phyloP scores from a whole-genome alignment of 1,140 invertebrate genomes.

The Catajapyx aquilonaris region DNA sequence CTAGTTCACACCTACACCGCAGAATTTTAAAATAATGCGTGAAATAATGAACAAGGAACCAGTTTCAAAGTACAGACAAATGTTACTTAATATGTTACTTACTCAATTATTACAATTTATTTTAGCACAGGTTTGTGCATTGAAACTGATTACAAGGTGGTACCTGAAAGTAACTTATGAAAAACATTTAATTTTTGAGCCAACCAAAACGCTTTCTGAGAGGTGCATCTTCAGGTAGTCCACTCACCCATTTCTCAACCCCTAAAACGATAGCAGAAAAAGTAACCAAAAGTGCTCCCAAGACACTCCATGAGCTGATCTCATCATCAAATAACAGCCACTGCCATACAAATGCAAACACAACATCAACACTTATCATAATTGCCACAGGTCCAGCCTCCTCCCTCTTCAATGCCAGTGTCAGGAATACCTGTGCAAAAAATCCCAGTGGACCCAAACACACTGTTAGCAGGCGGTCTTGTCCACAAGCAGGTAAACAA shows the following conservation, averaged over 20 bases:
- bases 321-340: slow-evolving; percentile 65
- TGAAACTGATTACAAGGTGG: too few species aligned
- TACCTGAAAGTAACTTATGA: too few species aligned
- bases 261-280: slow-evolving; percentile 63
- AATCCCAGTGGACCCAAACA: slow-evolving; percentile 69
- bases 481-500: slow-evolving; percentile 56
- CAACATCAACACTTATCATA: slow-evolving; percentile 72
- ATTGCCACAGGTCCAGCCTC: slow-evolving; percentile 77
- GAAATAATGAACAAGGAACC: too few species aligned
- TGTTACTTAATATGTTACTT: too few species aligned
- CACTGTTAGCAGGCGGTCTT: slow-evolving; percentile 56
- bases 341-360: slow-evolving; percentile 82
- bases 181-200: slow-evolving; percentile 31
- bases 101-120: too few species aligned
- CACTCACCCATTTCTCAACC: slow-evolving; percentile 61
- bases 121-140: too few species aligned
- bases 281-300: slow-evolving; percentile 62
- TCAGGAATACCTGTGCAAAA: slow-evolving; percentile 65
- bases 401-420: slow-evolving; percentile 66
- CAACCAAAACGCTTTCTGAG: slow-evolving; percentile 35
- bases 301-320: slow-evolving; percentile 54
- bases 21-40: too few species aligned
- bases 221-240: slow-evolving; percentile 44
- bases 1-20: too few species aligned
- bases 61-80: too few species aligned